Conservation (phyloP, 2,797 vertebrate genomes). For the Adelosebastes latens region DNA sequence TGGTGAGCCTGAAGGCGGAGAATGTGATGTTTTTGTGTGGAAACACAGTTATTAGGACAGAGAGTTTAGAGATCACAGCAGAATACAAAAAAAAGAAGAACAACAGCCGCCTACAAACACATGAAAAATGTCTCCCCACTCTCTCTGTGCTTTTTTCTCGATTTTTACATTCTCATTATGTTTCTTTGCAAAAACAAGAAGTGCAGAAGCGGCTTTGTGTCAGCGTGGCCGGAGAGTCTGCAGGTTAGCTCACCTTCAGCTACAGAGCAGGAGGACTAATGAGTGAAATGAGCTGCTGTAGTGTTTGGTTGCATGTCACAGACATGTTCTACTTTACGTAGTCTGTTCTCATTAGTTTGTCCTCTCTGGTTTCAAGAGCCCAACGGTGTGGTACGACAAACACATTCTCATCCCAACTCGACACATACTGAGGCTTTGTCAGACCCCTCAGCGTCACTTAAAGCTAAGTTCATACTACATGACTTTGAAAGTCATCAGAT, state of each 20-base stretch:
- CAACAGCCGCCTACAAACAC: conserved; percentile 3
- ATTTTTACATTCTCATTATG: not conserved
- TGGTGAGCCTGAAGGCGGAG: conserved; percentile 1
- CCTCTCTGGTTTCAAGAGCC: not conserved
- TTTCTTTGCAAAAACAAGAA: not conserved
- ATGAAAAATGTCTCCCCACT: not conserved
- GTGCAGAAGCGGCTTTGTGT: not conserved
- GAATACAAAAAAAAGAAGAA: not conserved
- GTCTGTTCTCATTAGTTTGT: conserved; percentile 30
- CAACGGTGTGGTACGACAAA: not conserved
- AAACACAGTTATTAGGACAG: conserved; percentile 18
- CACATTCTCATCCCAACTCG: too few relatives aligned
- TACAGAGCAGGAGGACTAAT: conserved; percentile 1
- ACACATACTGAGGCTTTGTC: too few relatives aligned
- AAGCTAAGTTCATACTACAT: too few relatives aligned
- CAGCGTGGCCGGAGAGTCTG: not conserved
- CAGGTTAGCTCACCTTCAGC: not conserved
- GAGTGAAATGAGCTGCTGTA: not conserved
- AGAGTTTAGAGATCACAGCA: conserved; percentile 26
- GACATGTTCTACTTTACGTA: not conserved
- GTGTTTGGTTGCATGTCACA: not conserved
- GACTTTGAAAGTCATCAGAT: too few relatives aligned
- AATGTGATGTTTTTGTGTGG: conserved; percentile 5
- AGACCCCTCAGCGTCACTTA: too few relatives aligned
- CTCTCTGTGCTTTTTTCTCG: not conserved